Evolutionary conservation across 2,888 invertebrate genomes (phyloP).

Genomic region (Pheosia gnoma): DNA sequence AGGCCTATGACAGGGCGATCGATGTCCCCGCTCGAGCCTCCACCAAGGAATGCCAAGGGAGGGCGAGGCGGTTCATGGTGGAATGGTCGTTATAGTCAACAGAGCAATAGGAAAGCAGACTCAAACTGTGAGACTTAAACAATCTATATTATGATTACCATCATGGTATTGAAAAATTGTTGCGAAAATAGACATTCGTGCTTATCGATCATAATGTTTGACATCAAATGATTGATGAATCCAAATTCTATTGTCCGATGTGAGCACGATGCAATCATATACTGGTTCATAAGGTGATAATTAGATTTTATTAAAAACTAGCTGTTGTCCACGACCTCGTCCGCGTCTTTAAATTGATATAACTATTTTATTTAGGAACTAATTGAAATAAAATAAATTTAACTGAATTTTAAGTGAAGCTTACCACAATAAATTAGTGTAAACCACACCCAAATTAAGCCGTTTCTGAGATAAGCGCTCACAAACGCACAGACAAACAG

Average conservation of each 20-base stretch:
- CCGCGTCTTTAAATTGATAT: too few species aligned
- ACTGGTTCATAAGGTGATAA: constrained; percentile 23
- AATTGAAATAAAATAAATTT: too few species aligned
- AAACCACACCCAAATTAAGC: too few species aligned
- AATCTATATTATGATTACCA: constrained; percentile 63
- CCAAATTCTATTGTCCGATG: not conserved
- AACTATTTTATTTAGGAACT: too few species aligned
- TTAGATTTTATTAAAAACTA: constrained; percentile 14
- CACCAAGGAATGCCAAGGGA: constrained; percentile 43
- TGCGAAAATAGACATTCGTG: constrained; percentile 35
- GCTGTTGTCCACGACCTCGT: too few species aligned
- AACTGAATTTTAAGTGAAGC: too few species aligned
- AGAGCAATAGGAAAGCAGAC: constrained; percentile 75
- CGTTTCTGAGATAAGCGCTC: too few species aligned
- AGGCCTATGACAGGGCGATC: constrained; percentile 72
- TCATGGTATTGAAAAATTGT: constrained; percentile 37
- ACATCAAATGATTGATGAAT: constrained; percentile 2
- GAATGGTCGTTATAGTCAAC: constrained; percentile 63
- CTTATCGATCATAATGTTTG: constrained; percentile 10
- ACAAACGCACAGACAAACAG: too few species aligned
- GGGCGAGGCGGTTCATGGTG: constrained; percentile 58
- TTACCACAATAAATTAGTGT: too few species aligned
- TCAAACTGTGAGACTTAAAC: constrained; percentile 63
- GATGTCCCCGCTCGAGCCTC: constrained; percentile 56
- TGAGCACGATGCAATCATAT: not conserved